These are phyloP conservation scores for Sphenodon punctatus DNA, from an alignment of 2,797 vertebrate species.

Conservation along the genomic window DNA sequence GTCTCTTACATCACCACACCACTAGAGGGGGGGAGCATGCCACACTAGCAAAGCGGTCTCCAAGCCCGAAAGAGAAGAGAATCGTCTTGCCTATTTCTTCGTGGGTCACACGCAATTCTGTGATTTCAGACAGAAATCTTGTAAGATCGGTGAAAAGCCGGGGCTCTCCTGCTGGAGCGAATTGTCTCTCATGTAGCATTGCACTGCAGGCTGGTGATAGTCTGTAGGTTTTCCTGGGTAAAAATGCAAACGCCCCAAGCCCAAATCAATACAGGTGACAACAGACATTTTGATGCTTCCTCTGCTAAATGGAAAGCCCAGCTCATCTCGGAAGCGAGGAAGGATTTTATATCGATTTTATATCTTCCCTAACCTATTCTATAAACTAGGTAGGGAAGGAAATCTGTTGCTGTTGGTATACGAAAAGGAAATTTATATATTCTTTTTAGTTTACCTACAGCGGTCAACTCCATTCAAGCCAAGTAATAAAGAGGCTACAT, in stretches of 20 bases:
- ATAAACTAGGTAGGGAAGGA: too few relatives aligned
- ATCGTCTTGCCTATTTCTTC: too few relatives aligned
- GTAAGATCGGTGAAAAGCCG: background rate
- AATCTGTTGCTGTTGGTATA: too few relatives aligned
- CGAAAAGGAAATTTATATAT: background rate
- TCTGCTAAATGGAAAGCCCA: background rate
- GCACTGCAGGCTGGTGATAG: background rate
- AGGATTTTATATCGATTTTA: too few relatives aligned
- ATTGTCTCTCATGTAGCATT: background rate
- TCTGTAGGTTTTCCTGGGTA: background rate
- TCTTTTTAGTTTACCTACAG: background rate
- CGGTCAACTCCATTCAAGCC: background rate
- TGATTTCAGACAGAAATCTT: background rate
- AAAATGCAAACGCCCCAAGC: background rate
- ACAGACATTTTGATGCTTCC: background rate
- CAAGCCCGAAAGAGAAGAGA: too few relatives aligned
- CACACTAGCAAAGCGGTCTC: too few relatives aligned
- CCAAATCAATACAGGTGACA: background rate
- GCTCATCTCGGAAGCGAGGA: too few relatives aligned
- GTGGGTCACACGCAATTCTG: too few relatives aligned
- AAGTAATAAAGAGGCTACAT: background rate
- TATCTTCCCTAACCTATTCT: too few relatives aligned
- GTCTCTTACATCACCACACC: too few relatives aligned
- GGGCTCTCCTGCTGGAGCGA: background rate
- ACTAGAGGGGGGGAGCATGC: too few relatives aligned